Percentiles rank a stretch among this genome's conserved stretches.
Evolutionary conservation across 1,140 invertebrate genomes (phyloP).

Genomic region (Radopholus similis): DNA sequence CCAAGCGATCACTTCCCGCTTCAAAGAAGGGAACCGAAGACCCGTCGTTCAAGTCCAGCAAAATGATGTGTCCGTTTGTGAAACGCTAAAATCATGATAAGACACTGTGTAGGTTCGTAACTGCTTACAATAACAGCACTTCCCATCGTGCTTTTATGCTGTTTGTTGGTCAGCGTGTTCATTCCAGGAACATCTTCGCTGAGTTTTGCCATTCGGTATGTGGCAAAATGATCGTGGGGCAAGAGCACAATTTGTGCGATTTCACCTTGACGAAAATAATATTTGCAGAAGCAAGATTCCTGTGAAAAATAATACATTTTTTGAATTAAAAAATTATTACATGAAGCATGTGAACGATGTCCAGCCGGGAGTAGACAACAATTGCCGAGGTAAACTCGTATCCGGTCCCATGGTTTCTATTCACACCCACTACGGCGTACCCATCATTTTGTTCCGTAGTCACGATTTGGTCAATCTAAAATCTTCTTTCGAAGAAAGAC

Average conservation of each 20-base stretch:
- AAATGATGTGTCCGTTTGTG: constrained; percentile 1
- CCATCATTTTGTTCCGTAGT: constrained; percentile 9
- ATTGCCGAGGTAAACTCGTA: constrained; percentile 4
- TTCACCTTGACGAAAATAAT: neutral
- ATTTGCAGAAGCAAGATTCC: constrained; percentile 6
- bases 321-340: constrained; percentile 6
- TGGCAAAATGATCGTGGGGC: constrained; percentile 11
- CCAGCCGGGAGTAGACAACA: constrained; percentile 21
- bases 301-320: neutral
- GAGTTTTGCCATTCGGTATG: neutral
- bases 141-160: neutral
- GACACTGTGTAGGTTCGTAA: neutral
- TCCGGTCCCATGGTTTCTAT: neutral
- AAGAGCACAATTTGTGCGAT: constrained; percentile 17
- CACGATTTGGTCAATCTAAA: constrained; percentile 23
- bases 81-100: constrained; percentile 17
- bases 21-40: constrained; percentile 4
- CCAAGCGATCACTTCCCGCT: neutral
- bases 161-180: neutral
- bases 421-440: constrained; percentile 18
- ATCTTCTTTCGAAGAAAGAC: neutral
- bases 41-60: constrained; percentile 5
- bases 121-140: neutral
- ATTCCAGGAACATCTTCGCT: neutral
- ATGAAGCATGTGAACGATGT: constrained; percentile 21